Base-by-base conservation (phyloP, 2,888 invertebrate species). In the Mythimna impura region DNA sequence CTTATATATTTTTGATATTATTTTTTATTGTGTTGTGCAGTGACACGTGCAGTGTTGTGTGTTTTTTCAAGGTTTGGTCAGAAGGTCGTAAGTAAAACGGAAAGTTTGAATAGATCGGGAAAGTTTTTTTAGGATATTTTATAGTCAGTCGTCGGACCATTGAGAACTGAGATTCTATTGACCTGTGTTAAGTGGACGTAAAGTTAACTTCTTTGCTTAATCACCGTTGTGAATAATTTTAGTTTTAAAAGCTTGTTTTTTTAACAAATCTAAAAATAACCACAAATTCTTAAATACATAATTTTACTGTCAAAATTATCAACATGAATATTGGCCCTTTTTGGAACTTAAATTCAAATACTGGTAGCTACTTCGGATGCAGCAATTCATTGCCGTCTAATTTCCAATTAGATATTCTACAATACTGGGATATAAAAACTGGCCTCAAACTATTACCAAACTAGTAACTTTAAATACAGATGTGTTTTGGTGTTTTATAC, bases 21-120 rank as follows among this genome's bases (percentile, higher is more conserved):
- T 86, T 84, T 89, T 83, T 76, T 88, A 85, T 81, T 82, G 84
- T 83, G 85, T 75, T 86, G 91, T 91, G 90, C 85, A 88, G 92
- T 92, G 92, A 80, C 84, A 83, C 84, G 85, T 86, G 85, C 67
- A 86, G 82, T 89, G 85, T 79, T 84, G 78, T 85, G 78, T 85
- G 87, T 81, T 66, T 71, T 67, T 22, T 76, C 70, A 73, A 69
- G 67, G 77, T 79, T 83, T 81, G 71, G 72, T 84, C 77, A 74
- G 69, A 78, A 83, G 86, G 86, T 85, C 83, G 89, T 89, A 88
- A 89, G 89, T 89, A 89, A 75, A 71, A 73, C 47, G 77, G 70
- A 50, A 50, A 8, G 52, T 62, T 67, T 63, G 62, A 66, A 63
- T 43, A 50, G 34, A 40, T 71, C 30, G 47, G 60, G 47, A 30